Evolutionary conservation across 2,888 invertebrate genomes (phyloP), one percentile per base, ranked within the genome.

Genomic region (Epsilonema sp.): DNA sequence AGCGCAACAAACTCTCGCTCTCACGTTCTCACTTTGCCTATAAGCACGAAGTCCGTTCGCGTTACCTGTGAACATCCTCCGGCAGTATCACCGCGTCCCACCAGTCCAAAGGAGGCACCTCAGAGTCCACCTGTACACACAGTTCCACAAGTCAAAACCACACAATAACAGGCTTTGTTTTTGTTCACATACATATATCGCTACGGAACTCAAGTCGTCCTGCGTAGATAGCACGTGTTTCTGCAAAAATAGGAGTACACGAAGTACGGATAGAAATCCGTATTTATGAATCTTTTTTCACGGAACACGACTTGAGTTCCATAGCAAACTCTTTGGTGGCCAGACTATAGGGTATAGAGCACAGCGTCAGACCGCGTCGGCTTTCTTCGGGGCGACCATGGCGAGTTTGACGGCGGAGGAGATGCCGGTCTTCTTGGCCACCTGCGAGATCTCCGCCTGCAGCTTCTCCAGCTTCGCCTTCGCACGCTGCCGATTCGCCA

Each of bases 71-170:
- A 23, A 16, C 73, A 3, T 76, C 75, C 66, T 65, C 43, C 67
- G 74, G 70, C 4, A 90, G 70, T 51, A 92, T 82, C 16, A 87
- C 84, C 24, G 83, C 81, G 70, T 94, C 92, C 92, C 92, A 94
- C 92, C 92, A 94, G 66, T 94, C 92, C 57, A 92, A 79, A 44
- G 82, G 66, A 0, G 90, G 89, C 23, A 85, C 80, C 55, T 80
- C 76, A 19, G 31, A 11, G 31, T 31, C 31, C 31, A 31, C 8
- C 31, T 31, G 66, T 65, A 42, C 68, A 74, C 70, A 3, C 90
- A 70, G 51, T 92, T 82, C 13, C 87, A 84, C 25, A 83, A 81
- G 70, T 94, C 92, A 92, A 92, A 94, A 92, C 94, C 94, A n/a
- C n/a, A n/a, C n/a, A n/a, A n/a, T n/a, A 66, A 94, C 94, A 57